Evolutionary conservation across 2,797 vertebrate genomes (phyloP).

Genomic region (Enteromius fasciolatus): DNA sequence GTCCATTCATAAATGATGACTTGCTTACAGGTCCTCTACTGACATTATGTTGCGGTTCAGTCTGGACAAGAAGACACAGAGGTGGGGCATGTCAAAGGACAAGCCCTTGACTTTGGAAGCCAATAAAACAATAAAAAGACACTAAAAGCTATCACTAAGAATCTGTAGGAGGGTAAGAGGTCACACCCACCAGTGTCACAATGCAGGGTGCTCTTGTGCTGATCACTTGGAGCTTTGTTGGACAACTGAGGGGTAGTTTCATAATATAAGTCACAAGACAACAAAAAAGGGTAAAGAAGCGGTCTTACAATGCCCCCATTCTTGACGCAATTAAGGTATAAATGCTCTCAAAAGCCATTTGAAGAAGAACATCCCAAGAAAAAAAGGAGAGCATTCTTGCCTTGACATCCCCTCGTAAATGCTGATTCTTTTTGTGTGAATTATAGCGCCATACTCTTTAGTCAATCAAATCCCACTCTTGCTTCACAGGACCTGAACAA

Average conservation of each 20-base stretch:
- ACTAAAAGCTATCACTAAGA: conserved; percentile 51
- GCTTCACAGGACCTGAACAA: conserved; percentile 51
- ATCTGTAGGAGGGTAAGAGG: conserved; percentile 53
- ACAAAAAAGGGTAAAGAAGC: conserved; percentile 53
- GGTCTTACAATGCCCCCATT: conserved; percentile 53
- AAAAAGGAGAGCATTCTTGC: conserved; percentile 57
- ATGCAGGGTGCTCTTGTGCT: conserved; percentile 43
- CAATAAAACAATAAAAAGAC: conserved; percentile 62
- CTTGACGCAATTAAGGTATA: conserved; percentile 59
- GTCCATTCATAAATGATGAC: not conserved
- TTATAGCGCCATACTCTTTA: conserved; percentile 44
- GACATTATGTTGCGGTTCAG: conserved; percentile 22
- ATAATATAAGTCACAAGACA: conserved; percentile 57
- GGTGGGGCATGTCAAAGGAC: conserved; percentile 63
- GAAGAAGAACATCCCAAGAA: conserved; percentile 57
- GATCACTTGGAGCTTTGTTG: conserved; percentile 51
- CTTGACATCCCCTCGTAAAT: conserved; percentile 58
- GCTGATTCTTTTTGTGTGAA: conserved; percentile 52
- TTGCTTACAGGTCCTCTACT: conserved; percentile 1
- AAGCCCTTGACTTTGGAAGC: conserved; percentile 63
- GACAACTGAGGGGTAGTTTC: conserved; percentile 51
- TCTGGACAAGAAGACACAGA: conserved; percentile 40
- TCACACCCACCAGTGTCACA: conserved; percentile 55
- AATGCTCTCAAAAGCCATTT: conserved; percentile 56
- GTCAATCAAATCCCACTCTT: conserved; percentile 46